Evolutionary conservation across 92 coral and sea anemone species (phyloP).

Genomic region (Umimayanthus kanabou): DNA sequence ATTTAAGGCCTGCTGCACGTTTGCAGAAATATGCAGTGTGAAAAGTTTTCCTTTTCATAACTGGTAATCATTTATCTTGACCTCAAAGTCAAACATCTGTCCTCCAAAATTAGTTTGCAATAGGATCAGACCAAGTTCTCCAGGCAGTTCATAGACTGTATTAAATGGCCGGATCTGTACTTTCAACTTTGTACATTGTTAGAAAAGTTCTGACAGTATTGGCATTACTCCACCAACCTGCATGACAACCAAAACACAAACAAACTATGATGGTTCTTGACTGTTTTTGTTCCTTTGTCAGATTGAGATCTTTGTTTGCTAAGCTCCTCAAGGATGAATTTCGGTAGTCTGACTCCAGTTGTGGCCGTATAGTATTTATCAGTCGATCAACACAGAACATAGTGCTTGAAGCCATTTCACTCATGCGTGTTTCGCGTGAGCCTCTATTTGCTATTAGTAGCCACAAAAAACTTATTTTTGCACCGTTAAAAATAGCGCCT

Average conservation of each 20-base stretch:
- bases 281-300: slow-evolving; percentile 1
- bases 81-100: neutral
- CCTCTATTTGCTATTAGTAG: neutral
- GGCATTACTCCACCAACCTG: neutral
- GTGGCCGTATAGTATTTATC: no score
- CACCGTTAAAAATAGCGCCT: neutral
- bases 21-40: slow-evolving; percentile 1
- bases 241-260: slow-evolving; percentile 28
- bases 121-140: neutral
- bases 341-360: neutral
- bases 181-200: neutral
- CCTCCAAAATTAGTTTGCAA: neutral
- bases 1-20: slow-evolving; percentile 6
- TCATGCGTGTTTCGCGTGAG: neutral
- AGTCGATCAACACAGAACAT: neutral
- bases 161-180: neutral
- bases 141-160: neutral
- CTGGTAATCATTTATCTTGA: neutral
- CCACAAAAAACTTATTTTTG: neutral
- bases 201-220: neutral
- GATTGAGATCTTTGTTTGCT: slow-evolving; percentile 5
- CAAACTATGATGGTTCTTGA: neutral
- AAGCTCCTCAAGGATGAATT: neutral
- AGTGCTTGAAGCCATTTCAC: neutral
- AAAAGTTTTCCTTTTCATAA: neutral